Conservation (phyloP, 2,888 invertebrate species). For the Apamea monoglypha region DNA sequence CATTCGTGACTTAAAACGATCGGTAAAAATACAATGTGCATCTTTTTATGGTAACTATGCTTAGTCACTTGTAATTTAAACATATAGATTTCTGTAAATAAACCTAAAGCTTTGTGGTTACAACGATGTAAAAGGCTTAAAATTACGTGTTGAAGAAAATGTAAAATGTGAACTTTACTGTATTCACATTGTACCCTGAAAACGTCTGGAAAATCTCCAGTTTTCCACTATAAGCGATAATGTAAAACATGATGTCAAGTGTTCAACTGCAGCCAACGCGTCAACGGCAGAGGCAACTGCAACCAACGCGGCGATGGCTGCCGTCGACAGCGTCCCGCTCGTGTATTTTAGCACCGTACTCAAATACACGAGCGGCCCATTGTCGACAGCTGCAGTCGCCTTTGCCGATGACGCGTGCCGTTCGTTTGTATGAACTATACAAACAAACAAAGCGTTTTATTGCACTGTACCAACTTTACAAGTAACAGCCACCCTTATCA, state of each 20-base stretch:
- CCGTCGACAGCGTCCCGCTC: background rate
- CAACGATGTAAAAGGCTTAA: background rate
- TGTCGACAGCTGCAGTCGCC: background rate
- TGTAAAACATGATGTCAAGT: background rate
- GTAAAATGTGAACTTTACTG: background rate
- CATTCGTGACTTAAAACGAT: slow-evolving; percentile 25
- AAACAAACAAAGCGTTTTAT: background rate
- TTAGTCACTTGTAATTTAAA: background rate
- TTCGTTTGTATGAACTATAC: background rate
- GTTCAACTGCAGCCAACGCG: background rate
- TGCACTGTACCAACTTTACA: background rate
- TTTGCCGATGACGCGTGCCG: background rate
- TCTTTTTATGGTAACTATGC: slow-evolving; percentile 6
- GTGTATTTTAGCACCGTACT: background rate
- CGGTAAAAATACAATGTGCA: slow-evolving; percentile 11
- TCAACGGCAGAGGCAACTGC: background rate
- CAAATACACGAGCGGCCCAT: background rate
- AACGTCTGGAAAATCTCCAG: background rate
- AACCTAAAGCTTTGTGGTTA: background rate
- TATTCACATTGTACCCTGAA: background rate
- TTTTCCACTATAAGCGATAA: background rate
- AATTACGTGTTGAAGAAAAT: background rate
- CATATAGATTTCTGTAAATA: background rate
- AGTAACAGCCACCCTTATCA: background rate
- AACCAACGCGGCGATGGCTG: background rate